Evolutionary conservation across 2,797 vertebrate species (phyloP).

Genomic region (Sciurus carolinensis): DNA sequence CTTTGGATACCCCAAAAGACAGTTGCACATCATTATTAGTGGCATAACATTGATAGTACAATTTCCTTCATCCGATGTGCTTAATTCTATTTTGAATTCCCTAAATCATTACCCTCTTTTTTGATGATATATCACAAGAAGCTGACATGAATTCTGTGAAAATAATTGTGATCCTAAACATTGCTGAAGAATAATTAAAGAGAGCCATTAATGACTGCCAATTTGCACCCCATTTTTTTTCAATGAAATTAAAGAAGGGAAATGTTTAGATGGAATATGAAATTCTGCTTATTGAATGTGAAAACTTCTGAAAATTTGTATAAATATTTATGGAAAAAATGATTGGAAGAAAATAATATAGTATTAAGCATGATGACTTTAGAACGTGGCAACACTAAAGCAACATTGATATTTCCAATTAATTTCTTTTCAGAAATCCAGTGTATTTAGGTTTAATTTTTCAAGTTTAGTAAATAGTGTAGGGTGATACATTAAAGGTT

Average conservation of each 20-base stretch:
- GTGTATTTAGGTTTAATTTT: constrained; percentile 19
- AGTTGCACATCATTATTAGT: constrained; percentile 23
- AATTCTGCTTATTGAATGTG: background rate
- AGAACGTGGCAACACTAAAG: background rate
- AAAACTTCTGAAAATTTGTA: background rate
- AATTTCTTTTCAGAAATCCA: constrained; percentile 18
- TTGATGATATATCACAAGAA: background rate
- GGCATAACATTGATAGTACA: background rate
- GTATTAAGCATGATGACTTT: background rate
- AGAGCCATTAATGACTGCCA: background rate
- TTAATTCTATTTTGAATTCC: constrained; percentile 26
- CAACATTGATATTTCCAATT: constrained; percentile 1
- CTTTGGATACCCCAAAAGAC: background rate
- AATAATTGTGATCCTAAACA: constrained; percentile 27
- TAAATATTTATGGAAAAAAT: constrained; percentile 30
- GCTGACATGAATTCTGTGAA: constrained; percentile 11
- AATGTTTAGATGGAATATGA: background rate
- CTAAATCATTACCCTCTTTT: constrained; percentile 18
- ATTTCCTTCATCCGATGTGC: background rate
- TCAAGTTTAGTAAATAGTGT: background rate
- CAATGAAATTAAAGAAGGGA: background rate
- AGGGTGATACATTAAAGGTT: background rate
- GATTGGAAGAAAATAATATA: constrained; percentile 11
- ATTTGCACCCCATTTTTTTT: background rate
- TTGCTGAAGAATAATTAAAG: constrained; percentile 3